Evolutionary conservation across 2,797 vertebrate species (phyloP).

Genomic region (Acipenser oxyrinchus): DNA sequence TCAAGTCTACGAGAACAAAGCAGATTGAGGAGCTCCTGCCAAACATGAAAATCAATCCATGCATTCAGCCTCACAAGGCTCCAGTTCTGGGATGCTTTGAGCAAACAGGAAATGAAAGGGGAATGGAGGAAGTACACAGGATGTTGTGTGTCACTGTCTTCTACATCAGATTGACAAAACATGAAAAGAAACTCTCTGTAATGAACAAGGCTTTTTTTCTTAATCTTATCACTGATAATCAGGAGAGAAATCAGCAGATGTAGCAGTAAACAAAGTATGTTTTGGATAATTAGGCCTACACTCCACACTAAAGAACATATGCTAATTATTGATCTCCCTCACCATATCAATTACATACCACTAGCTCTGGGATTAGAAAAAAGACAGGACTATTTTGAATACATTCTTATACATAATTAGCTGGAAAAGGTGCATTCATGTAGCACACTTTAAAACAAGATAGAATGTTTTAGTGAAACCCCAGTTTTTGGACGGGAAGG

Average conservation of each 20-base stretch:
- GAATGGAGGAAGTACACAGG: constrained; percentile 61
- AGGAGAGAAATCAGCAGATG: too few relatives aligned
- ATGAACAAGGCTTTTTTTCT: too few relatives aligned
- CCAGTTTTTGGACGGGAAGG: too few relatives aligned
- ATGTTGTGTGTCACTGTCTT: constrained; percentile 54
- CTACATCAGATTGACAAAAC: constrained; percentile 26
- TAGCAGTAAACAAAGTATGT: too few relatives aligned
- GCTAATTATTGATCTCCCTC: constrained; percentile 5
- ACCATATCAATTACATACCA: background rate
- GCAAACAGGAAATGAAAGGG: constrained; percentile 60
- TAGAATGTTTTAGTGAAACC: too few relatives aligned
- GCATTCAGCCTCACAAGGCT: constrained; percentile 4
- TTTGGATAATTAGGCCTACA: background rate
- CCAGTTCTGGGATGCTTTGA: constrained; percentile 13
- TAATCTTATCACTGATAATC: too few relatives aligned
- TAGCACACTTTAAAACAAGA: too few relatives aligned
- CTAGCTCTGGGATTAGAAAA: constrained; percentile 10
- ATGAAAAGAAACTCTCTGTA: constrained; percentile 15
- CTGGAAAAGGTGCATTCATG: too few relatives aligned
- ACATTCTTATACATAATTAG: background rate
- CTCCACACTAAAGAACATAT: background rate
- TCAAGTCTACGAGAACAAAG: background rate
- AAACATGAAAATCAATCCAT: background rate
- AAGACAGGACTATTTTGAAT: constrained; percentile 13
- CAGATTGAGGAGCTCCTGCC: too few relatives aligned